Conservation (phyloP, 53 echinoderm and acorn worm genomes). For the Paelopatides confundens region DNA sequence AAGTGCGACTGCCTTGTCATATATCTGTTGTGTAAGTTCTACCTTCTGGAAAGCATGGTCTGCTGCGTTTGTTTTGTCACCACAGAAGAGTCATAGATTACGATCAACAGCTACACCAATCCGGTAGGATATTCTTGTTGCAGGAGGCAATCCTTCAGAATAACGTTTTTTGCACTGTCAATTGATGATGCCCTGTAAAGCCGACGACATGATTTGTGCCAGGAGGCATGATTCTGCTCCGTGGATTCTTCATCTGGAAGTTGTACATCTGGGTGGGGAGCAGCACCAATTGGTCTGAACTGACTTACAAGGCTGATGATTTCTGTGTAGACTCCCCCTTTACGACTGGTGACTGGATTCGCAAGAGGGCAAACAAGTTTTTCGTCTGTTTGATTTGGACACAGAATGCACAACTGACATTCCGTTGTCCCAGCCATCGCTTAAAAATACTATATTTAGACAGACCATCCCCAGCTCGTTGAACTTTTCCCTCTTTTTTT, state of each 20-base stretch:
- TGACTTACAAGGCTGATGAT: slow-evolving; percentile 31
- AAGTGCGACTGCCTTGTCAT: not conserved
- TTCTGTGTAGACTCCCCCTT: slow-evolving; percentile 12
- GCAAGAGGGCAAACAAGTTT: too few species aligned
- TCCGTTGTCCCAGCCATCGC: too few species aligned
- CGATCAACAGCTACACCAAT: slow-evolving; percentile 22
- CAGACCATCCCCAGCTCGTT: too few species aligned
- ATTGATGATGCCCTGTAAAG: slow-evolving; percentile 41
- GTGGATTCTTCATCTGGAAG: slow-evolving; percentile 18
- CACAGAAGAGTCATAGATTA: slow-evolving; percentile 35
- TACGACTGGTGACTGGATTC: slow-evolving; percentile 20
- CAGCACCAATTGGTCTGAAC: not conserved
- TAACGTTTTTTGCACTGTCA: slow-evolving; percentile 33
- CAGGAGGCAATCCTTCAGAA: not conserved
- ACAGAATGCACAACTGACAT: too few species aligned
- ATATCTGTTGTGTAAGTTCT: slow-evolving; percentile 21
- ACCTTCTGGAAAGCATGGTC: slow-evolving; percentile 37
- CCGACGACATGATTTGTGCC: slow-evolving; percentile 34
- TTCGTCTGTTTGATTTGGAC: too few species aligned
- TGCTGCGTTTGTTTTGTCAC: slow-evolving; percentile 5
- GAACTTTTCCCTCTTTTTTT: too few species aligned
- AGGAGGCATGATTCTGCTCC: slow-evolving; percentile 23
- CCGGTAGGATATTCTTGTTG: not conserved
- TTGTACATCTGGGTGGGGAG: slow-evolving; percentile 30
- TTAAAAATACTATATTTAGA: too few species aligned